A percentile compares a stretch with the other conserved stretches of the same genome.
Evolutionary conservation across 2,888 invertebrate species (phyloP).

Genomic region (Rotaria macrura): DNA sequence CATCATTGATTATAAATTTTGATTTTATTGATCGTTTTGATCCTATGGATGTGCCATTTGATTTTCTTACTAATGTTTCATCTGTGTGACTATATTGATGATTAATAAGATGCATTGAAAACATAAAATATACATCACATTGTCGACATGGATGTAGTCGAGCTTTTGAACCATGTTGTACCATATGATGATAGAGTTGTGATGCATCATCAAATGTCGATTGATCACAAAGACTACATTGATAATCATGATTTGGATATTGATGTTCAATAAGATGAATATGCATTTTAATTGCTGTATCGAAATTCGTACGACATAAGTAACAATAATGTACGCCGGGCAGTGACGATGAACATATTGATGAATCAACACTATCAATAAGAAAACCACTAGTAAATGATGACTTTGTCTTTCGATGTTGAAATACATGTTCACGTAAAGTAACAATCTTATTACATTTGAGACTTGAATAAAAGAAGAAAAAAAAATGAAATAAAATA

Average conservation of each 20-base stretch:
- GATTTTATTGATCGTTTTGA: neutral
- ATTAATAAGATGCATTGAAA: neutral
- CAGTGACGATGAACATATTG: neutral
- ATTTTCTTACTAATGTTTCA: neutral
- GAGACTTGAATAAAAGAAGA: neutral
- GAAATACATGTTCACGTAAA: neutral
- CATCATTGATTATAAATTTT: neutral
- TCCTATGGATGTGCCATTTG: neutral
- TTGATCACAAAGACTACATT: neutral
- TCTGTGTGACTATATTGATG: conserved; percentile 1
- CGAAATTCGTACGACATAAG: neutral
- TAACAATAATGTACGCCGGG: neutral
- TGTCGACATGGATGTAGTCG: conserved; percentile 4
- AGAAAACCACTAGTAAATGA: conserved; percentile 2
- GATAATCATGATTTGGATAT: conserved; percentile 14
- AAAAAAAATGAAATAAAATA: neutral
- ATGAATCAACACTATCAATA: neutral
- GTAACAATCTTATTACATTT: conserved; percentile 2
- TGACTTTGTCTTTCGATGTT: neutral
- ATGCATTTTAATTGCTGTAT: neutral
- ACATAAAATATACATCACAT: conserved; percentile 20
- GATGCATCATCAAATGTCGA: neutral
- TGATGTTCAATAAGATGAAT: conserved; percentile 13
- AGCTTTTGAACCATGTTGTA: neutral
- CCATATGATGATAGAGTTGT: conserved; percentile 11